Conservation (phyloP, 2,888 invertebrate species). For the Himalopsyche kuldschensis region DNA sequence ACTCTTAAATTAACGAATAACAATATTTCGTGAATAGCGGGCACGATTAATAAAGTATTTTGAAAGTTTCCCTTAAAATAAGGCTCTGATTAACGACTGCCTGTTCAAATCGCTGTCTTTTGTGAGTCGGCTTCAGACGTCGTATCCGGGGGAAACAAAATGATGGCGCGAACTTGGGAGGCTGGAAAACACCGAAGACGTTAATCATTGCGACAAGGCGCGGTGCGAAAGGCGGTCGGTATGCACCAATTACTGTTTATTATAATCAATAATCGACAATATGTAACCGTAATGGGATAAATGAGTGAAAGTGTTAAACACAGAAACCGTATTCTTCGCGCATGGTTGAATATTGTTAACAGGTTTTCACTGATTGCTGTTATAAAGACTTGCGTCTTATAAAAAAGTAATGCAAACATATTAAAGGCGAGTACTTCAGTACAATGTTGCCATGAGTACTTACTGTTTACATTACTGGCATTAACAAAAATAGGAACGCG, state of each 20-base stretch:
- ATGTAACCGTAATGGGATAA: conserved; percentile 6
- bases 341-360: neutral
- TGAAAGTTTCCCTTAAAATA: too few relatives aligned
- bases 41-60: too few relatives aligned
- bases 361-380: neutral
- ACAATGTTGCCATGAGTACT: too few relatives aligned
- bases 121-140: neutral
- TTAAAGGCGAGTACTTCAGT: too few relatives aligned
- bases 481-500: too few relatives aligned
- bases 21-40: too few relatives aligned
- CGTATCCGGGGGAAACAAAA: neutral
- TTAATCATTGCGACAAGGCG: neutral
- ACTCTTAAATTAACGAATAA: too few relatives aligned
- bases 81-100: too few relatives aligned
- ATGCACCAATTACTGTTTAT: neutral
- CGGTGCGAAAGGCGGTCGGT: neutral
- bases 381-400: neutral
- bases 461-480: too few relatives aligned
- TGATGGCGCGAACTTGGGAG: neutral
- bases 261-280: conserved; percentile 9
- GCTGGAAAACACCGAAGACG: neutral
- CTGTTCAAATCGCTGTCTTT: too few relatives aligned
- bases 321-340: neutral
- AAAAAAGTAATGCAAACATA: too few relatives aligned
- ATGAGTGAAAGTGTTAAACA: conserved; percentile 11